phyloP scores from a whole-genome alignment of 2,797 vertebrate genomes.

The Epinephelus awoara region DNA sequence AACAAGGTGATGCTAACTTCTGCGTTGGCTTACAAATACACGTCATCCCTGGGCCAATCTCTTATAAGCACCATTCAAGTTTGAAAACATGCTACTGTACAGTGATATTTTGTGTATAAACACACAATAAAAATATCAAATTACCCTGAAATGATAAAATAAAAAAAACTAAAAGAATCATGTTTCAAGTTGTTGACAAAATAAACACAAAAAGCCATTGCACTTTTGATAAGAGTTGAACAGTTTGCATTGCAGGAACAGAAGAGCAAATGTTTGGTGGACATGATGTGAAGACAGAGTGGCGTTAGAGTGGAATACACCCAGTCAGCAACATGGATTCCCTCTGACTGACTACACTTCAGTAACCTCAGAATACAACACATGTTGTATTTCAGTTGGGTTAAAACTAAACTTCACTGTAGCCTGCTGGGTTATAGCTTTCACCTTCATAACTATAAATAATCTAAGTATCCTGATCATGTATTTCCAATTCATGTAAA shows the following conservation, averaged over 20 bases:
- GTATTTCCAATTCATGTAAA: slow-evolving; percentile 1
- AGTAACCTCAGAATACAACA: background rate
- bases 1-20: too few species aligned
- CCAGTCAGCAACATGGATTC: background rate
- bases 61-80: slow-evolving; percentile 14
- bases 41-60: too few species aligned
- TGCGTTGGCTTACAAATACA: too few species aligned
- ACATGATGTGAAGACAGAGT: background rate
- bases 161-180: background rate
- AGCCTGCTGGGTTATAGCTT: background rate
- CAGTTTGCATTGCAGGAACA: slow-evolving; percentile 16
- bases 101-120: slow-evolving; percentile 7
- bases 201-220: background rate
- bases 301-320: background rate
- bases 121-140: slow-evolving; percentile 1
- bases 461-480: slow-evolving; percentile 2
- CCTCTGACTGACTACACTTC: background rate
- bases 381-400: background rate
- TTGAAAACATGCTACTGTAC: background rate
- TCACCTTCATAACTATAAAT: background rate
- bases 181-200: background rate
- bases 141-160: slow-evolving; percentile 3
- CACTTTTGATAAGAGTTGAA: background rate
- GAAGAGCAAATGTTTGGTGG: background rate
- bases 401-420: background rate